Conservation (phyloP, 2,113 vertebrate species). For the Oophaga pumilio region DNA sequence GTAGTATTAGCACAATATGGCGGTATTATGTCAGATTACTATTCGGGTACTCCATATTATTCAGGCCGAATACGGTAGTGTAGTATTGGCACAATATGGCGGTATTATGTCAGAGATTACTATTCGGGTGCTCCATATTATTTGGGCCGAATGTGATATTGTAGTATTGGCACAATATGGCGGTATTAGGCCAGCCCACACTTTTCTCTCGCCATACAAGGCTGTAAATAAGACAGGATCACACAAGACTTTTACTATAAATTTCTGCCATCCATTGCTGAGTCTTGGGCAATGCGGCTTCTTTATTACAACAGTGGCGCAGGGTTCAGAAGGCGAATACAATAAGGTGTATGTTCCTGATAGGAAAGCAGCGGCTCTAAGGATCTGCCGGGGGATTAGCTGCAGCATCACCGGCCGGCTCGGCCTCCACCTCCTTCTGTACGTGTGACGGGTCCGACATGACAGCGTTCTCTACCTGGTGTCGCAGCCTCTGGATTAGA, state of each 20-base stretch:
- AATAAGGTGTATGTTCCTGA: background rate
- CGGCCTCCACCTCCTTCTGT: background rate
- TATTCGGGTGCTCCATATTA: no score
- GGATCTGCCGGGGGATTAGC: background rate
- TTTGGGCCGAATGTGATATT: no score
- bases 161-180: background rate
- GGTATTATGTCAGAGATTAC: no score
- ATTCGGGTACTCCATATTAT: no score
- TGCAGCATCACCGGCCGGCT: background rate
- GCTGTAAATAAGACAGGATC: background rate
- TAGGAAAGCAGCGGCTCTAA: background rate
- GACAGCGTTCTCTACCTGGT: conserved; percentile 20
- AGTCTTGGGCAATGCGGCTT: background rate
- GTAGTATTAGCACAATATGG: no score
- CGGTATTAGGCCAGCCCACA: background rate
- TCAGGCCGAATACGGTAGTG: no score
- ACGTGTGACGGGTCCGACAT: background rate
- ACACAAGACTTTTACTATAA: background rate
- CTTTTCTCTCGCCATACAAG: background rate
- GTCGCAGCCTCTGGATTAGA: conserved; percentile 63
- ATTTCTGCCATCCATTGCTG: background rate
- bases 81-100: no score
- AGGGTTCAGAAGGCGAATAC: background rate
- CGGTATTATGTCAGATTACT: no score
- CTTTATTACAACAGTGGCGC: background rate